Evolutionary conservation across 2,888 invertebrate genomes (phyloP).

Genomic region (Lypha dubia): DNA sequence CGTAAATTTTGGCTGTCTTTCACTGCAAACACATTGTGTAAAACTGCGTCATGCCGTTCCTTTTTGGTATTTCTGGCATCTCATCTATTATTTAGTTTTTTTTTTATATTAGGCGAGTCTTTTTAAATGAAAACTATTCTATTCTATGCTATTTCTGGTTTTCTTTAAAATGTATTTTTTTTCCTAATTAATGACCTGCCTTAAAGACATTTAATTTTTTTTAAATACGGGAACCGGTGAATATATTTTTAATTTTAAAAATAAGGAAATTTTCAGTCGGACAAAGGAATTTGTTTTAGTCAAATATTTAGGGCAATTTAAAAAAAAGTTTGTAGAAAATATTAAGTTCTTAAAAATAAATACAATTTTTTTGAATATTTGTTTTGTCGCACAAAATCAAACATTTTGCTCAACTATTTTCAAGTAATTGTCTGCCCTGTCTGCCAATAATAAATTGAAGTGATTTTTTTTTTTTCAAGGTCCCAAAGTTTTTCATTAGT

Average conservation of each 20-base stretch:
- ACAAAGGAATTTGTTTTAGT: background rate
- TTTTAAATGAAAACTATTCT: conserved; percentile 23
- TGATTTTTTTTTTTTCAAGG: too few relatives aligned
- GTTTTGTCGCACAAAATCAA: too few relatives aligned
- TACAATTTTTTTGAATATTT: too few relatives aligned
- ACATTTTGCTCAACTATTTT: too few relatives aligned
- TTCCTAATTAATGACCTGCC: conserved; percentile 61
- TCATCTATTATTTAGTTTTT: conserved; percentile 44
- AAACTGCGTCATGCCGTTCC: conserved; percentile 56
- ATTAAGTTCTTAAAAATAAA: background rate
- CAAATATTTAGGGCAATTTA: conserved; percentile 9
- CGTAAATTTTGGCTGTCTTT: background rate
- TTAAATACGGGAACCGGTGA: conserved; percentile 21
- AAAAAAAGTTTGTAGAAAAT: background rate
- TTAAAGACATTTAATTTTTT: conserved; percentile 42
- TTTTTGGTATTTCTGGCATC: conserved; percentile 58
- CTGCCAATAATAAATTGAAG: too few relatives aligned
- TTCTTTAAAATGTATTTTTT: conserved; percentile 13
- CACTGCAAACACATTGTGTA: conserved; percentile 22
- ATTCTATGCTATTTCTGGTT: conserved; percentile 15
- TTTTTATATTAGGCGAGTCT: conserved; percentile 34
- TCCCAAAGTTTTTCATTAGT: too few relatives aligned
- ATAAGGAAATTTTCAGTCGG: background rate
- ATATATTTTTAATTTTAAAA: background rate
- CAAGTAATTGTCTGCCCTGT: too few relatives aligned